Evolutionary conservation across 2,888 invertebrate species (phyloP), one percentile per base, ranked within the genome.

Genomic region (Junonia oenone): DNA sequence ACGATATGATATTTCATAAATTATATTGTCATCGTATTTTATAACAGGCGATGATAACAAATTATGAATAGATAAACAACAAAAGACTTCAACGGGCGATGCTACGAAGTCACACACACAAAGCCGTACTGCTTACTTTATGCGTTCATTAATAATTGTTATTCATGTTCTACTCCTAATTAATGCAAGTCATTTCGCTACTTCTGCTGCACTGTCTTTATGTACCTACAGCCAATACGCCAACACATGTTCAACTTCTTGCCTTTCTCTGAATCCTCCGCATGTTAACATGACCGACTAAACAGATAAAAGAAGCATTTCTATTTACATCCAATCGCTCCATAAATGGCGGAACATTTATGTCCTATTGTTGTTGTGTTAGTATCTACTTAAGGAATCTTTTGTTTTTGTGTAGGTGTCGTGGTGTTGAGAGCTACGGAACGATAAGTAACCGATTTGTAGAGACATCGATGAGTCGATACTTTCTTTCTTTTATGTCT

Each of bases 71-170:
- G 43, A 51, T 50, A 38, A 54, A 46, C 40, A 40, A 80, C 70
- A 78, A 83, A 81, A 84, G 83, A 83, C 75, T 75, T 82, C 76
- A 83, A 83, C 80, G 83, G 73, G 69, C 69, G 60, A 63, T 54
- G 63, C 66, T 58, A 67, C 62, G 63, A 64, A 68, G 67, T 61
- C 53, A 51, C 61, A 55, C 63, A 58, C 58, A 51, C 33, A 43
- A 56, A 60, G n/a, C 2, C 31, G 3, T 33, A n/a, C 14, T 49
- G 45, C 27, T 31, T 48, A n/a, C 6, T 29, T 61, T 59, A 62
- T 59, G 65, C 61, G 8, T 11, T 9, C 5, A 31, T 31, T 31
- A 31, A 2, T 27, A 27, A 11, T 33, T 33, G n/a, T 62, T 60
- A 43, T 43, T 43, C 19, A 43, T 43, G 22, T 43, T 26, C 13